A percentile compares a stretch with the other conserved stretches of the same genome.
Conservation (phyloP, 53 echinoderm and acorn worm species). For the Echinarachnius parma region DNA sequence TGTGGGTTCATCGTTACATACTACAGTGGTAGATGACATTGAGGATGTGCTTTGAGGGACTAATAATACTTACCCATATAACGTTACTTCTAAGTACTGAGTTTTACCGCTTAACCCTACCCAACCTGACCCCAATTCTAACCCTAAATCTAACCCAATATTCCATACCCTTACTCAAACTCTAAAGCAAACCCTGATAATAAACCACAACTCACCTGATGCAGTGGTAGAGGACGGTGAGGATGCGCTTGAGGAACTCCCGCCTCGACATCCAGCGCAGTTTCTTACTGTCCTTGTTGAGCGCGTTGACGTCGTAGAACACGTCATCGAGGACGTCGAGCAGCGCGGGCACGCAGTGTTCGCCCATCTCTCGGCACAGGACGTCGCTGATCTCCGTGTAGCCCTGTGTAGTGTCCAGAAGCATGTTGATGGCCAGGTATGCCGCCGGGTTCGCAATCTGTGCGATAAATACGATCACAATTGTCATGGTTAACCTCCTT, state of each 20-base stretch:
- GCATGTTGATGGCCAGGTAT: constrained; percentile 44
- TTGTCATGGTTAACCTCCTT: background rate
- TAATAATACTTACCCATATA: no score
- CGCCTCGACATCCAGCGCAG: constrained; percentile 54
- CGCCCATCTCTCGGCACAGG: constrained; percentile 49
- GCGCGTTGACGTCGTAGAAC: constrained; percentile 21
- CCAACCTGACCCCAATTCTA: no score
- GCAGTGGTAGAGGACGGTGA: constrained; percentile 31
- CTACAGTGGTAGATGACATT: no score
- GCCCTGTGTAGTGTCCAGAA: constrained; percentile 47
- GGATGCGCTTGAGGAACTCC: constrained; percentile 45
- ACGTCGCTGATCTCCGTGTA: constrained; percentile 41
- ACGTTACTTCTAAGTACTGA: no score
- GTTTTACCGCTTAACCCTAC: no score
- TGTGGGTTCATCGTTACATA: no score
- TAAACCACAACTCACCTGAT: no score
- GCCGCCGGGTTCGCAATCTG: constrained; percentile 35
- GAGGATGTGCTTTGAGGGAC: no score
- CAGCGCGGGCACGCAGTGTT: constrained; percentile 30
- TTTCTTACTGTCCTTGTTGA: constrained; percentile 42
- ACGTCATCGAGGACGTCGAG: constrained; percentile 34
- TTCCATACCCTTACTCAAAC: no score
- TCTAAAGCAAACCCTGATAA: no score
- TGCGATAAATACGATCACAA: background rate
- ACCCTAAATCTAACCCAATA: no score